These are phyloP conservation scores for Scortum barcoo DNA, from an alignment of 2,113 vertebrate genomes.

Conservation along the genomic window DNA sequence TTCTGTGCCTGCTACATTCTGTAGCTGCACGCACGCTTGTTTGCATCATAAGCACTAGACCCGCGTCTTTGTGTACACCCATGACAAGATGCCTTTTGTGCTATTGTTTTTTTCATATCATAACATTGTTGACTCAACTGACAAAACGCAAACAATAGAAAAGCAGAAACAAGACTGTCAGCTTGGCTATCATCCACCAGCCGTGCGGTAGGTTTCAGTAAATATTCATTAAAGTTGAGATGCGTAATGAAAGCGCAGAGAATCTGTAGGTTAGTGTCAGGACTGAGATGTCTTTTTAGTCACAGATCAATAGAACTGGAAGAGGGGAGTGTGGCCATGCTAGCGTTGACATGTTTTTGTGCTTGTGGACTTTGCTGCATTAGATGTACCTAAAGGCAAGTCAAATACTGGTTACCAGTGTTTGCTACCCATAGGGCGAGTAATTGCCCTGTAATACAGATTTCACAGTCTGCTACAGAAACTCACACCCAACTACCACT, in stretches of 20 bases:
- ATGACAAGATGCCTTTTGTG: slow-evolving; percentile 64
- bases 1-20: slow-evolving; percentile 35
- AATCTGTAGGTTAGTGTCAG: slow-evolving; percentile 1
- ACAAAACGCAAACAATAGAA: slow-evolving; percentile 21
- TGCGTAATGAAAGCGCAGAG: slow-evolving; percentile 10
- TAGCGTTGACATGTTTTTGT: slow-evolving; percentile 26
- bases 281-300: slow-evolving; percentile 37
- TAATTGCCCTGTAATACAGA: slow-evolving; percentile 56
- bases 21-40: slow-evolving; percentile 51
- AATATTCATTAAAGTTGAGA: slow-evolving; percentile 36
- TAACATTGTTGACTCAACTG: slow-evolving; percentile 57
- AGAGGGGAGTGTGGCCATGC: slow-evolving; percentile 3
- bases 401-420: slow-evolving; percentile 13
- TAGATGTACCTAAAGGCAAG: slow-evolving; percentile 25
- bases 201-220: slow-evolving; percentile 33
- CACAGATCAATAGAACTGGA: slow-evolving; percentile 23
- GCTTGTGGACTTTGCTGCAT: slow-evolving; percentile 40
- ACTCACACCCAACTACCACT: slow-evolving; percentile 51
- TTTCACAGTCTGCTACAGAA: slow-evolving; percentile 53
- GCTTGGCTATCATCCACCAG: slow-evolving; percentile 40
- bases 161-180: slow-evolving; percentile 35
- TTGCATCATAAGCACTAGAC: slow-evolving; percentile 67
- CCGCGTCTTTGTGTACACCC: slow-evolving; percentile 53
- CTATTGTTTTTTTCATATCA: slow-evolving; percentile 55
- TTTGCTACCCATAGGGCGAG: slow-evolving; percentile 38